These are phyloP conservation scores for Heteromyza rotundicornis DNA, from an alignment of 2,888 invertebrate genomes.

Conservation along the genomic window DNA sequence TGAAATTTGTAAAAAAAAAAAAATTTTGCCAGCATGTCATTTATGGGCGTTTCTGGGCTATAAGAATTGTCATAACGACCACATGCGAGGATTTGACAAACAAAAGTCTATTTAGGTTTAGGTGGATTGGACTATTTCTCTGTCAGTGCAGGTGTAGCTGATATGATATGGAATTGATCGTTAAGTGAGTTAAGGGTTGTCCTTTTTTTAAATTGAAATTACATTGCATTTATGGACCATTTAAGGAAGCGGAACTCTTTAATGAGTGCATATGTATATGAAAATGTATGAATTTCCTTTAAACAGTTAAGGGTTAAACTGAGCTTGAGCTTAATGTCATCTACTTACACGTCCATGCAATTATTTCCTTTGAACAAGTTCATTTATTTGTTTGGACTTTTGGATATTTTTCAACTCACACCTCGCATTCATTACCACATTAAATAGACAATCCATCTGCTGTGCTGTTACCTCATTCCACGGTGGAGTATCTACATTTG, in stretches of 20 bases:
- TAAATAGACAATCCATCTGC: background rate
- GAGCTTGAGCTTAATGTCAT: too few species aligned
- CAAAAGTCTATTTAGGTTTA: background rate
- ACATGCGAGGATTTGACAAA: constrained; percentile 43
- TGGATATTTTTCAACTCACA: constrained; percentile 32
- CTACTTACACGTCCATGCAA: constrained; percentile 22
- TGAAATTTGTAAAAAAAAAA: constrained; percentile 38
- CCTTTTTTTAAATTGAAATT: constrained; percentile 39
- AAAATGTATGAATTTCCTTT: too few species aligned
- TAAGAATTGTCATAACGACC: constrained; percentile 53
- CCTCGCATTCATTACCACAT: constrained; percentile 18
- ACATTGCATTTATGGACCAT: background rate
- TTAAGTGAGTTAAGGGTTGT: too few species aligned
- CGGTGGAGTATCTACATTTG: background rate
- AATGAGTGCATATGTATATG: constrained; percentile 44
- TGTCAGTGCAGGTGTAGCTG: background rate
- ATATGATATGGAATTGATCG: too few species aligned
- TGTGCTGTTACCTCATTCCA: background rate
- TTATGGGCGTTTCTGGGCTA: constrained; percentile 10
- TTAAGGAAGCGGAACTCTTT: constrained; percentile 44
- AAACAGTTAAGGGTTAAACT: too few species aligned
- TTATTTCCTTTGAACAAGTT: constrained; percentile 34
- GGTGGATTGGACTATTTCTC: background rate
- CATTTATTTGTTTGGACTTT: constrained; percentile 34
- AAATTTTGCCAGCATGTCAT: constrained; percentile 11